Evolutionary conservation across 2,888 invertebrate genomes (phyloP).

Genomic region (Diabrotica balteata): DNA sequence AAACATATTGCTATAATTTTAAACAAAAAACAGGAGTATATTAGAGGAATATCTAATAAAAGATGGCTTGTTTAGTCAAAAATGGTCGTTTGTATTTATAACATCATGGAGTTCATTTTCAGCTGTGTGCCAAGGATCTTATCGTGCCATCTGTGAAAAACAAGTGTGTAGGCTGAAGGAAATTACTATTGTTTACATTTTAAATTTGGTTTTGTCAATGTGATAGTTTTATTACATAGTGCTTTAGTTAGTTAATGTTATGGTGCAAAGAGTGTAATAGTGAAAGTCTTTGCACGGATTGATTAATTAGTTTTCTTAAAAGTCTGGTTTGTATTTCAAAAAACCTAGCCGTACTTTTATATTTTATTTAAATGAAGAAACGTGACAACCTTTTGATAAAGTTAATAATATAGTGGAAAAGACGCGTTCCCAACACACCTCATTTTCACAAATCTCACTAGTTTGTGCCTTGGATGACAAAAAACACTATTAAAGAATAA

Average conservation of each 20-base stretch:
- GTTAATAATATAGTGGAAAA: constrained; percentile 27
- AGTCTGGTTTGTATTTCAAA: constrained; percentile 6
- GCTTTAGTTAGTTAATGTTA: constrained; percentile 14
- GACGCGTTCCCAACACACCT: constrained; percentile 39
- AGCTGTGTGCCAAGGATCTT: constrained; percentile 23
- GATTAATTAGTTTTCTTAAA: constrained; percentile 9
- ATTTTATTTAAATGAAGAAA: constrained; percentile 23
- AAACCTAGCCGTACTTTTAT: constrained; percentile 13
- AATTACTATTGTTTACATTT: constrained; percentile 12
- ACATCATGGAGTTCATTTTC: constrained; percentile 28
- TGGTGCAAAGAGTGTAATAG: constrained; percentile 6
- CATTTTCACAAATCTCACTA: constrained; percentile 35
- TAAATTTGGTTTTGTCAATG: constrained; percentile 3
- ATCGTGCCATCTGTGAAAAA: constrained; percentile 17
- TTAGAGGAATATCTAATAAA: too few relatives aligned
- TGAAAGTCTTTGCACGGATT: constrained; percentile 11
- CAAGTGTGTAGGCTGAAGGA: constrained; percentile 16
- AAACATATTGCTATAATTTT: too few relatives aligned
- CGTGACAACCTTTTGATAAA: constrained; percentile 35
- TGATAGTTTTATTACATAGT: constrained; percentile 11
- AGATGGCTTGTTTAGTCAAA: constrained; percentile 1
- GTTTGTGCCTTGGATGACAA: constrained; percentile 30
- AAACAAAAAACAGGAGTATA: too few relatives aligned
- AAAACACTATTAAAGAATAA: constrained; percentile 28
- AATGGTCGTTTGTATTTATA: constrained; percentile 27